Conservation (phyloP, 2,888 invertebrate genomes). For the Rhagophthalmus giganteus region DNA sequence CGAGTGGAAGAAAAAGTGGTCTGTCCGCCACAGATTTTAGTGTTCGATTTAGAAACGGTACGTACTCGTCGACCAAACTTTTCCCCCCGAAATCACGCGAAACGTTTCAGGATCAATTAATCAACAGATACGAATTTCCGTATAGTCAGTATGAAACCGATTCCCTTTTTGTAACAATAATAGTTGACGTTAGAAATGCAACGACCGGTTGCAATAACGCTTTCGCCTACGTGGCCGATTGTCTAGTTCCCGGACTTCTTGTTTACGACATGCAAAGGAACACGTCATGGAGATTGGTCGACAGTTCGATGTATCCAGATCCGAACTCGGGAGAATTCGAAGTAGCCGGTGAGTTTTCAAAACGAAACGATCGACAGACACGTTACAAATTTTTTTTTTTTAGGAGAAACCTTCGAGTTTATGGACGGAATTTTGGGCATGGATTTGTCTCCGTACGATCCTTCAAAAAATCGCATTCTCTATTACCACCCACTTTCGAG, state of each 20-base stretch:
- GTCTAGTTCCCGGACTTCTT: slow-evolving; percentile 63
- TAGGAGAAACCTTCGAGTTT: slow-evolving; percentile 67
- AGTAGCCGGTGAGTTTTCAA: slow-evolving; percentile 65
- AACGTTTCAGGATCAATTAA: slow-evolving; percentile 57
- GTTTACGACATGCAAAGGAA: slow-evolving; percentile 64
- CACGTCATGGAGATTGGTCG: slow-evolving; percentile 65
- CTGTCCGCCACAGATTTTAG: slow-evolving; percentile 74
- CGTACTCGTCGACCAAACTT: no score
- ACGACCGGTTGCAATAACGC: slow-evolving; percentile 59
- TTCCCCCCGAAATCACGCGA: no score
- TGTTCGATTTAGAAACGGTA: slow-evolving; percentile 66
- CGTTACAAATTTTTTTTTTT: no score
- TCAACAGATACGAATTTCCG: slow-evolving; percentile 63
- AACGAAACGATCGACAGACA: no score
- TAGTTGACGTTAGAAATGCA: slow-evolving; percentile 62
- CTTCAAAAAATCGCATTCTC: slow-evolving; percentile 59
- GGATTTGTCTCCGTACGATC: slow-evolving; percentile 64
- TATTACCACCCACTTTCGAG: slow-evolving; percentile 74
- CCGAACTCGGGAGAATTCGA: slow-evolving; percentile 65
- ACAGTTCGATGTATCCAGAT: slow-evolving; percentile 67
- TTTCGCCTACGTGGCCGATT: slow-evolving; percentile 71
- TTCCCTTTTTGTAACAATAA: slow-evolving; percentile 67
- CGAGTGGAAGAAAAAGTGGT: slow-evolving; percentile 60
- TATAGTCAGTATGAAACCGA: slow-evolving; percentile 52
- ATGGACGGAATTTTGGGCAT: slow-evolving; percentile 75